A percentile compares a stretch with the other conserved stretches of the same genome.
phyloP scores from a whole-genome alignment of 2,888 invertebrate genomes.

The Acronicta aceris region DNA sequence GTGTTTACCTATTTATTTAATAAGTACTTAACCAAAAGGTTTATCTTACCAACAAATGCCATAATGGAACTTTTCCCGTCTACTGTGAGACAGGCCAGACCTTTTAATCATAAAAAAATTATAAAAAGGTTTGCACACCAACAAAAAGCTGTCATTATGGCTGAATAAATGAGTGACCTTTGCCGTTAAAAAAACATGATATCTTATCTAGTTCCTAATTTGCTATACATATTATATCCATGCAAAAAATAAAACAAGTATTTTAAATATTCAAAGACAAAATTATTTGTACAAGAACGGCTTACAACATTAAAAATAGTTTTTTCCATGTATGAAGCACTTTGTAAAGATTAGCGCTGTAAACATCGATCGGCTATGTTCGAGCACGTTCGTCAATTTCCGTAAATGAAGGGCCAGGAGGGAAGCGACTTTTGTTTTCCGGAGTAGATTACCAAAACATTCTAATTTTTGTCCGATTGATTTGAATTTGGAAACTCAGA shows the following conservation, averaged over 20 bases:
- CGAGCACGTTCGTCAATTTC: conserved; percentile 56
- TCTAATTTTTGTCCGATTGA: too few species aligned
- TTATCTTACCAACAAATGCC: too few species aligned
- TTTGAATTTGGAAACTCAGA: too few species aligned
- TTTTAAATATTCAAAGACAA: conserved; percentile 62
- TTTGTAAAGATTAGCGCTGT: conserved; percentile 47
- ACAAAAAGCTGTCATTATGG: too few species aligned
- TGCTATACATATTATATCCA: neutral
- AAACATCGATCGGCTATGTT: conserved; percentile 55
- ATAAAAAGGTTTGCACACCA: too few species aligned
- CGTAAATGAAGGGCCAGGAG: conserved; percentile 47
- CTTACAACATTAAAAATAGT: conserved; percentile 51
- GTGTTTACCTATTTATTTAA: too few species aligned
- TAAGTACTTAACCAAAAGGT: too few species aligned
- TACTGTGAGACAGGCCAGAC: too few species aligned
- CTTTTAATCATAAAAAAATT: too few species aligned
- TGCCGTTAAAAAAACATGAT: neutral
- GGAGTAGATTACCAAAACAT: neutral
- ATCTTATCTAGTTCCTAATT: neutral
- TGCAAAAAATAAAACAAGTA: conserved; percentile 2
- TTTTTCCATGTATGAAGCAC: conserved; percentile 47
- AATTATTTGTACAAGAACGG: conserved; percentile 32
- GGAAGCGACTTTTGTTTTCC: conserved; percentile 3
- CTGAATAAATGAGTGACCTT: too few species aligned
- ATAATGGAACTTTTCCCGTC: too few species aligned